Conservation (phyloP, 2,888 invertebrate genomes). For the Ypsolopha scabrella region DNA sequence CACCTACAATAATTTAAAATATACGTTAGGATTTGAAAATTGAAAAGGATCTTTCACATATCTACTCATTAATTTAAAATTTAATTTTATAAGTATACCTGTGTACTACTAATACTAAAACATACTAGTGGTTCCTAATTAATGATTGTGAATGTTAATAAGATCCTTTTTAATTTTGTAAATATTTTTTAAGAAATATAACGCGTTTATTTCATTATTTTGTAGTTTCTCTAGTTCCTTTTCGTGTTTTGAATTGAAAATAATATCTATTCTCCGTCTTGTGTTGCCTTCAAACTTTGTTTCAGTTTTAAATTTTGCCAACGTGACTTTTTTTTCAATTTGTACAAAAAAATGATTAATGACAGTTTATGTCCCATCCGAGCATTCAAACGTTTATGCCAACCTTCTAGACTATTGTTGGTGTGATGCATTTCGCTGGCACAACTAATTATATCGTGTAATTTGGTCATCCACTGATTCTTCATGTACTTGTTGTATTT, state of each 20-base stretch:
- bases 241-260: slow-evolving; percentile 1
- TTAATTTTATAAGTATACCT: too few relatives aligned
- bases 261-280: slow-evolving; percentile 2
- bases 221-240: background rate
- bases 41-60: too few relatives aligned
- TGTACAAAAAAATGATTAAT: background rate
- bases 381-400: background rate
- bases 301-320: slow-evolving; percentile 4
- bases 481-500: background rate
- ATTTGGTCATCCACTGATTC: background rate
- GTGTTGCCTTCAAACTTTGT: slow-evolving; percentile 4
- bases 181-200: background rate
- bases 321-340: slow-evolving; percentile 3
- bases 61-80: too few relatives aligned
- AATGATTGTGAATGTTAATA: too few relatives aligned
- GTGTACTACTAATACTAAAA: too few relatives aligned
- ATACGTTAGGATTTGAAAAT: too few relatives aligned
- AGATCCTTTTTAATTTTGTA: background rate
- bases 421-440: background rate
- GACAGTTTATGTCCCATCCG: background rate
- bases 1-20: too few relatives aligned
- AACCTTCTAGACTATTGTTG: background rate
- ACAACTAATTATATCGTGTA: background rate
- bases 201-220: background rate
- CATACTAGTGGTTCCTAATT: too few relatives aligned